Evolutionary conservation across 2,113 vertebrate genomes (phyloP).

Genomic region (Felis chaus): DNA sequence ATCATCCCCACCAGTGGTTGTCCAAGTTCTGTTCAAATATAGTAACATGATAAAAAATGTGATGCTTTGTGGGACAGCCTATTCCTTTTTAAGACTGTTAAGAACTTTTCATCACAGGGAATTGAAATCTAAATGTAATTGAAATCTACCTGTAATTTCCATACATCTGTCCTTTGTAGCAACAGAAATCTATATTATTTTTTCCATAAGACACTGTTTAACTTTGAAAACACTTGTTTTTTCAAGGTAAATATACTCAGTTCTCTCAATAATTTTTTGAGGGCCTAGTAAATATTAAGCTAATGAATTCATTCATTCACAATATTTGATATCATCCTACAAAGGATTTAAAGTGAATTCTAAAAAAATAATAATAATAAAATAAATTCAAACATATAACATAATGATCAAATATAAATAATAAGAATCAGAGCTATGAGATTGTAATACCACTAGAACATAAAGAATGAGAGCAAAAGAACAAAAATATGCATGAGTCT

Average conservation of each 20-base stretch:
- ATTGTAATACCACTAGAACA: background rate
- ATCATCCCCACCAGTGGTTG: background rate
- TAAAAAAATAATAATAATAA: background rate
- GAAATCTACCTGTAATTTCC: background rate
- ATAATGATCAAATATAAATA: background rate
- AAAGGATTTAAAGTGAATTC: background rate
- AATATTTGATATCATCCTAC: background rate
- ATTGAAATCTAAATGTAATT: background rate
- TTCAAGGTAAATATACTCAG: conserved; percentile 18
- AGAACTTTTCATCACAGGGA: background rate
- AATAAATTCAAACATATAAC: background rate
- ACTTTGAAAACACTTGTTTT: conserved; percentile 28
- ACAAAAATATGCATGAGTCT: background rate
- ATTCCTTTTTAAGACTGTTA: background rate
- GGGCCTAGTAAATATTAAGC: background rate
- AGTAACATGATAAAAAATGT: background rate
- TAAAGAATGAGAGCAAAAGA: background rate
- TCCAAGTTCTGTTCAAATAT: background rate
- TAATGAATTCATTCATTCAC: background rate
- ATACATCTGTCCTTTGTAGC: background rate
- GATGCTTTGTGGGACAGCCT: background rate
- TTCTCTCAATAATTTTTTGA: background rate
- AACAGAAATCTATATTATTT: background rate
- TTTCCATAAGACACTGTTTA: background rate
- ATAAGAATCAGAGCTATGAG: background rate